Evolutionary conservation across 2,888 invertebrate species (phyloP).

Genomic region (Trachelus stipa): DNA sequence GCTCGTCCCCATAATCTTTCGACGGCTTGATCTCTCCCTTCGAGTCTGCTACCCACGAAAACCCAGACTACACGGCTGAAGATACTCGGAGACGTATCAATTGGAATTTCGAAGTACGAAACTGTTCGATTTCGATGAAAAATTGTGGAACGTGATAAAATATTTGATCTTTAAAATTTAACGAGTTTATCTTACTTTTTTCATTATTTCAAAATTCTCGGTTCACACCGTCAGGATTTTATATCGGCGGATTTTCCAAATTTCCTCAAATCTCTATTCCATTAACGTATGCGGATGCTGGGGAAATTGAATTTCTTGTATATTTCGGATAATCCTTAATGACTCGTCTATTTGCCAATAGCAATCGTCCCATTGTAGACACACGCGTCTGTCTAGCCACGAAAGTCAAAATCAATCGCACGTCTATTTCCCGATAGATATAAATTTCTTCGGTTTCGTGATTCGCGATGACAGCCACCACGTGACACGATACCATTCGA

Average conservation of each 20-base stretch:
- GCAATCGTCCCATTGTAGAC: neutral
- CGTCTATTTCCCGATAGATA: conserved; percentile 29
- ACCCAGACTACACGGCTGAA: neutral
- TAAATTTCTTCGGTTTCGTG: conserved; percentile 24
- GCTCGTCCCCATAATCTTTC: neutral
- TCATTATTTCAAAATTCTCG: neutral
- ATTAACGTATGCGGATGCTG: neutral
- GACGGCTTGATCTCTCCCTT: conserved; percentile 18
- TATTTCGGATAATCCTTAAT: neutral
- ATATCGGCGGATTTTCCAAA: neutral
- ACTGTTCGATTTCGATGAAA: neutral
- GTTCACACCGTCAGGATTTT: neutral
- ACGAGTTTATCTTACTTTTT: neutral
- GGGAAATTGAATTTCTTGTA: neutral
- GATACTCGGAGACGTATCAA: neutral
- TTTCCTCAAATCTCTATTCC: neutral
- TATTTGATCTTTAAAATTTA: neutral
- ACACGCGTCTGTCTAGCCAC: conserved; percentile 2
- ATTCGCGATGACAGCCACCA: conserved; percentile 1
- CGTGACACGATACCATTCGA: neutral
- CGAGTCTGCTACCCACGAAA: conserved; percentile 20
- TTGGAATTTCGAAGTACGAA: neutral
- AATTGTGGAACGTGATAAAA: neutral
- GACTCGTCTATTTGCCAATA: neutral
- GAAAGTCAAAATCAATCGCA: conserved; percentile 32